phyloP scores from a whole-genome alignment of 2,113 vertebrate genomes.

The Scopus umbretta region DNA sequence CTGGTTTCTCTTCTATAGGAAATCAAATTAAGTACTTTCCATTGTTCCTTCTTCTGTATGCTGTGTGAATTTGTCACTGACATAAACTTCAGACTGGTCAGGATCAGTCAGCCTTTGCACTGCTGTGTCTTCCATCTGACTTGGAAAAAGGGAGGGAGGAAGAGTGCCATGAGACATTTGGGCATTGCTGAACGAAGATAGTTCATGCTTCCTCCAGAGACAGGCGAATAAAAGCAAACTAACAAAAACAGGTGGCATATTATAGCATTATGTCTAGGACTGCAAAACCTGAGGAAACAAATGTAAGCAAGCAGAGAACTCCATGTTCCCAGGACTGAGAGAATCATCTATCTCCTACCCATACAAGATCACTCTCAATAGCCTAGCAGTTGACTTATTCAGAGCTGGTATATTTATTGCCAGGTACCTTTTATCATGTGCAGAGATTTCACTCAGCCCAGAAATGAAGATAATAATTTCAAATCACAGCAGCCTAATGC shows the following conservation, averaged over 20 bases:
- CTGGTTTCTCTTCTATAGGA: background rate
- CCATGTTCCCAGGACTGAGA: background rate
- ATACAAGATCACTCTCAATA: background rate
- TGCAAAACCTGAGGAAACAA: background rate
- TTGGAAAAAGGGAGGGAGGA: background rate
- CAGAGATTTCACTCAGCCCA: background rate
- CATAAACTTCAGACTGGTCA: background rate
- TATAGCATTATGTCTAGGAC: background rate
- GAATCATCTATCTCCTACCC: background rate
- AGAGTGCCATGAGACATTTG: background rate
- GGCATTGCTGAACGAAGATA: background rate
- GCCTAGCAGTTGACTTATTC: background rate
- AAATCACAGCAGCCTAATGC: background rate
- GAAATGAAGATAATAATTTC: background rate
- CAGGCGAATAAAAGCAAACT: background rate
- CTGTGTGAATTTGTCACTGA: background rate
- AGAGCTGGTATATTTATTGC: background rate
- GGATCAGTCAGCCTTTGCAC: background rate
- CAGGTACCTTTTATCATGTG: background rate
- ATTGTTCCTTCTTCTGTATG: background rate
- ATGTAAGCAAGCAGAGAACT: background rate
- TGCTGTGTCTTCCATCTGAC: background rate
- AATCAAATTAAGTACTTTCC: background rate
- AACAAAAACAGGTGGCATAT: background rate
- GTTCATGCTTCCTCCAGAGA: background rate